phyloP scores from a whole-genome alignment of 2,113 vertebrate species.

The Forbesichthys papilliferus region DNA sequence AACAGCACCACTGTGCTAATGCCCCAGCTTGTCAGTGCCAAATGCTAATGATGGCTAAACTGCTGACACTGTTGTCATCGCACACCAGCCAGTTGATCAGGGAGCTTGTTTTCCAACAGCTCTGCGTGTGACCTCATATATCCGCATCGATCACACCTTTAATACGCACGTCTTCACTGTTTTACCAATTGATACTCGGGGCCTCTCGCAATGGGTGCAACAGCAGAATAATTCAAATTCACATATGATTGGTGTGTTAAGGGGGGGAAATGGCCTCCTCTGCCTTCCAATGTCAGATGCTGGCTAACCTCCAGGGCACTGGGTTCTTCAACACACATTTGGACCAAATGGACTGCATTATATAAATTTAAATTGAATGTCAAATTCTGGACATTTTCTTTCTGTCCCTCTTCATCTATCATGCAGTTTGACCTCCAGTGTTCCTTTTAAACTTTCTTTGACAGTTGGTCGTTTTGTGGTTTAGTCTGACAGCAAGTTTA shows the following conservation, averaged over 20 bases:
- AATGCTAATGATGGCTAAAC: neutral
- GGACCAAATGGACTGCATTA: no score
- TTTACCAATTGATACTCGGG: neutral
- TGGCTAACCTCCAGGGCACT: constrained; percentile 15
- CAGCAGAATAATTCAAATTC: constrained; percentile 15
- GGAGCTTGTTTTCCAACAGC: neutral
- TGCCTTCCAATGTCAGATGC: constrained; percentile 13
- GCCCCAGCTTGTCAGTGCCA: neutral
- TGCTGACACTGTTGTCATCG: neutral
- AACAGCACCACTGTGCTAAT: neutral
- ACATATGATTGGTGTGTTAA: constrained; percentile 41
- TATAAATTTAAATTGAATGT: constrained; percentile 26
- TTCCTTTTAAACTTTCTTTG: constrained; percentile 4
- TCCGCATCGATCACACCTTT: neutral
- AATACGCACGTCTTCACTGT: neutral
- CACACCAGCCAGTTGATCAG: neutral
- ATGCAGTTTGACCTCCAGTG: constrained; percentile 30
- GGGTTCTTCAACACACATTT: constrained; percentile 1
- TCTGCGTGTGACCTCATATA: neutral
- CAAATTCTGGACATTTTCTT: neutral
- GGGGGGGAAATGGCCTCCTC: constrained; percentile 35
- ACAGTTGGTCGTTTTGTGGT: constrained; percentile 7
- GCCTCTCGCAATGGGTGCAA: constrained; percentile 1
- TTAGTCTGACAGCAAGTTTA: constrained; percentile 20
- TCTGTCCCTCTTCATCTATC: constrained; percentile 6